Base-by-base conservation (phyloP, 2,888 invertebrate species). In the Tortricodes alternella region DNA sequence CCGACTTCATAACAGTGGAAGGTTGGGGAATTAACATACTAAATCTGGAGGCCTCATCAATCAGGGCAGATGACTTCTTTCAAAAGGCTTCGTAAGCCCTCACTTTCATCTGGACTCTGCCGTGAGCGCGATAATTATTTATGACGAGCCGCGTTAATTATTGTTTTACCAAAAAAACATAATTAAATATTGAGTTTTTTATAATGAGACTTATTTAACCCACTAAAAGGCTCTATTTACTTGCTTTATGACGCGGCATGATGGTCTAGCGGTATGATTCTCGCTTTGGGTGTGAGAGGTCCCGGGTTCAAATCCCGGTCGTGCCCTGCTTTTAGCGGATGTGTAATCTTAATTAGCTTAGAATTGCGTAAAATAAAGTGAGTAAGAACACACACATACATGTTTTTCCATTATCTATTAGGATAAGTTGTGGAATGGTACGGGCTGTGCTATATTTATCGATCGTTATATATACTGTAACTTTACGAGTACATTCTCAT, bases 71-170 rank as follows among this genome's bases (percentile, higher is more conserved):
- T 80, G 84, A 83, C 78, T 85, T 83, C 82, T 81, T 81, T 83
- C 76, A 77, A 84, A 85, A 72, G 83, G 82, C 77, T 83, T 85
- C 83, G 62, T 87, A 88, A 89, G 89, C 89, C 73, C 83, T 87
- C 82, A 81, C 88, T 89, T 89, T 87, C 87, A 86, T 86, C 78
- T 81, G 76, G 71, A 74, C 71, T 71, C 74, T 73, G 62, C 52
- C 46, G 32, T 35, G 41, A 41, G 15, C 21, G 27, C 24, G 23
- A 37, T 55, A 46, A 46, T 44, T 37, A 56, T 50, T 50, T 57
- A 13, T 57, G 29, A 56, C 35, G 43, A 23, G 27, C 24, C 27
- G 34, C 39, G 19, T 46, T 55, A 35, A 49, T 56, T 49, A 49
- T 43, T 56, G 37, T 49, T 56, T 55, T 43, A 16, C 5, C 4